Conservation (phyloP, 2,888 invertebrate species). For the Leptinotarsa haldemani region DNA sequence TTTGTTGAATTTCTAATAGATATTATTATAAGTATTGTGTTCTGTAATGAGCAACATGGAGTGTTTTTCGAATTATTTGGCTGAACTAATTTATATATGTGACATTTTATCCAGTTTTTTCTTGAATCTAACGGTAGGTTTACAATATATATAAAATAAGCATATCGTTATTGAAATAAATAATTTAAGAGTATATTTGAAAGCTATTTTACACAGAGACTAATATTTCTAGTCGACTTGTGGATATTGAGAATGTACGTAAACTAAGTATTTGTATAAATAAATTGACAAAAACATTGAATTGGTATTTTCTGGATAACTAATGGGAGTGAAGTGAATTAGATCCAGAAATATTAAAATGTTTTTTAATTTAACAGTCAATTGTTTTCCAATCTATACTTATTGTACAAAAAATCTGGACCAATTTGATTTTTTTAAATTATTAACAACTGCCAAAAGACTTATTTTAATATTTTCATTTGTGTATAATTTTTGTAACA, state of each 20-base stretch:
- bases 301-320: not conserved
- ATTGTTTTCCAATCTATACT: slow-evolving; percentile 31
- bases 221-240: slow-evolving; percentile 46
- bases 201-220: slow-evolving; percentile 42
- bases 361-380: slow-evolving; percentile 25
- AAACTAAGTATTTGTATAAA: slow-evolving; percentile 24
- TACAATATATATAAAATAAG: slow-evolving; percentile 47
- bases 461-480: slow-evolving; percentile 25
- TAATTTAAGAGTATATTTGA: slow-evolving; percentile 42
- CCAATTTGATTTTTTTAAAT: slow-evolving; percentile 47
- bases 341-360: slow-evolving; percentile 11
- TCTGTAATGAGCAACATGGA: slow-evolving; percentile 18
- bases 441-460: slow-evolving; percentile 36
- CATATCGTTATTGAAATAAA: slow-evolving; percentile 52
- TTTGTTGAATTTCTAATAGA: not conserved
- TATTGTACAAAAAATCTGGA: slow-evolving; percentile 44
- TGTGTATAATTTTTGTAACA: slow-evolving; percentile 33
- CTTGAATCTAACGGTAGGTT: slow-evolving; percentile 9
- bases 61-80: not conserved
- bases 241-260: slow-evolving; percentile 32
- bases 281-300: slow-evolving; percentile 20
- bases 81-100: slow-evolving; percentile 6
- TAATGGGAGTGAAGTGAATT: slow-evolving; percentile 1
- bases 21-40: not conserved
- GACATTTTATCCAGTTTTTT: slow-evolving; percentile 3